Evolutionary conservation across 53 echinoderm and acorn worm genomes (phyloP).

Genomic region (Temnopleurus reevesii): DNA sequence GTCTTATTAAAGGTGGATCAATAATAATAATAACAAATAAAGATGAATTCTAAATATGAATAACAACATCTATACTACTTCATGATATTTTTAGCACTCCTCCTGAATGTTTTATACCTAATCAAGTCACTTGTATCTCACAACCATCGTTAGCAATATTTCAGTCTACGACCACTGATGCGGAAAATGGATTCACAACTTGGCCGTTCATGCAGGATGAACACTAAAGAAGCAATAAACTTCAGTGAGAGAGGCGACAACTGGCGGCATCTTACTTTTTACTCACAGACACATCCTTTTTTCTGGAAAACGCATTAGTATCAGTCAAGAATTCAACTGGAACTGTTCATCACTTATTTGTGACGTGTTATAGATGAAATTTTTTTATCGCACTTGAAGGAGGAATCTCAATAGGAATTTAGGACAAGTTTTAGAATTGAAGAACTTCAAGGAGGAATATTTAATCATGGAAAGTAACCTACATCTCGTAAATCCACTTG

Average conservation of each 20-base stretch:
- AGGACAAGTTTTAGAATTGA: not conserved
- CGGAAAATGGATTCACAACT: constrained; percentile 34
- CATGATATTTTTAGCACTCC: too few relatives aligned
- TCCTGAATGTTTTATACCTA: too few relatives aligned
- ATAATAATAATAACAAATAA: too few relatives aligned
- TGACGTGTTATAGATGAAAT: not conserved
- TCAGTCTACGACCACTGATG: not conserved
- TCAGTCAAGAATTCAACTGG: not conserved
- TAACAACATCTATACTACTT: too few relatives aligned
- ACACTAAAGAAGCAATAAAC: constrained; percentile 1
- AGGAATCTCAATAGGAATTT: too few relatives aligned
- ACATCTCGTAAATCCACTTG: not conserved
- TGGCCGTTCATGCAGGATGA: not conserved
- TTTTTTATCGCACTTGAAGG: too few relatives aligned
- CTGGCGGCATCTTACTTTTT: not conserved
- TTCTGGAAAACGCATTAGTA: not conserved
- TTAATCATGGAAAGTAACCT: not conserved
- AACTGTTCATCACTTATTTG: not conserved
- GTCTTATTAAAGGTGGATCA: too few relatives aligned
- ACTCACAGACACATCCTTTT: not conserved
- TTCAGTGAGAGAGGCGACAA: not conserved
- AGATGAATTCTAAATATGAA: too few relatives aligned
- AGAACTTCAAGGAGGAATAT: not conserved
- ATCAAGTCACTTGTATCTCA: too few relatives aligned
- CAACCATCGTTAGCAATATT: not conserved